These are phyloP conservation scores for Echiichthys vipera DNA, from an alignment of 2,797 vertebrate genomes.

Conservation along the genomic window DNA sequence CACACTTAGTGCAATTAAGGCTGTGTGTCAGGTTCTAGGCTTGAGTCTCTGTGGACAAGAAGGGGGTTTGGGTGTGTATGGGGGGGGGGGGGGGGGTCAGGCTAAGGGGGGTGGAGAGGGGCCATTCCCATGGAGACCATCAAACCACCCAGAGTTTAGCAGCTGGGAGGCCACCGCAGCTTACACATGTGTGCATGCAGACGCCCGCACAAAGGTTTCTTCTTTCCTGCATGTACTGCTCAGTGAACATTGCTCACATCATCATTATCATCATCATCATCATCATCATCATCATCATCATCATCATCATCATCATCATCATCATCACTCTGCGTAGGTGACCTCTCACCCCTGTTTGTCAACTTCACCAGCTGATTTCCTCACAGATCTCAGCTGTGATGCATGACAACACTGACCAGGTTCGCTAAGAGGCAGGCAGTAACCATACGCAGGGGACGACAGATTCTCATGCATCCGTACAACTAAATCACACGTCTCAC, in stretches of 20 bases:
- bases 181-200: constrained; percentile 14
- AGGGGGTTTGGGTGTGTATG: too few species aligned
- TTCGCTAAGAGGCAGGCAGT: constrained; percentile 1
- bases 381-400: constrained; percentile 39
- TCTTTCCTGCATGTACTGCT: constrained; percentile 54
- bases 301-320: too few species aligned
- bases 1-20: constrained; percentile 86
- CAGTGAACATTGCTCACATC: constrained; percentile 37
- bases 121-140: constrained; percentile 42
- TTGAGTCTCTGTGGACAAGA: constrained; percentile 65
- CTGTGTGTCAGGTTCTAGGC: constrained; percentile 76
- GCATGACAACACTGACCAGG: constrained; percentile 29
- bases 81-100: constrained; percentile 29
- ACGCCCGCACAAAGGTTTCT: constrained; percentile 53
- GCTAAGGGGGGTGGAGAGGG: constrained; percentile 11
- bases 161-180: constrained; percentile 54
- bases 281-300: too few species aligned
- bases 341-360: constrained; percentile 51
- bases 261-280: too few species aligned
- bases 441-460: neutral
- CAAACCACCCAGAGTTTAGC: constrained; percentile 63
- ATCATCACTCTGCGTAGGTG: constrained; percentile 26
- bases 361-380: constrained; percentile 62
- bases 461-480: neutral
- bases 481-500: neutral